Evolutionary conservation across 2,888 invertebrate species (phyloP).

Genomic region (Onthophagus sagittarius): DNA sequence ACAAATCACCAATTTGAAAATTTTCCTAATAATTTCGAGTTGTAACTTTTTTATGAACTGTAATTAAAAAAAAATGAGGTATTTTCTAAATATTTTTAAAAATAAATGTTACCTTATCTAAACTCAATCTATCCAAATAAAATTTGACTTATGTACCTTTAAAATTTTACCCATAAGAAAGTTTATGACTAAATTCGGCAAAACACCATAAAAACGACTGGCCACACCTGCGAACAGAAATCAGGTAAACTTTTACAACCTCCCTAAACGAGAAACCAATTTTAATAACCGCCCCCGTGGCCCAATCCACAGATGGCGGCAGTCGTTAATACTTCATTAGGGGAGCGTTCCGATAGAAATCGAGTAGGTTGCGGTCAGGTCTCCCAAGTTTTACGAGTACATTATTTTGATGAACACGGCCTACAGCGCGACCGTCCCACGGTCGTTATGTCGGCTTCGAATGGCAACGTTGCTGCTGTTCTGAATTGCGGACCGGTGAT

Average conservation of each 20-base stretch:
- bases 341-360: not conserved
- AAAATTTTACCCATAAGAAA: not conserved
- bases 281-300: not conserved
- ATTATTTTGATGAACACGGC: not conserved
- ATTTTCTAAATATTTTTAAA: too few relatives aligned
- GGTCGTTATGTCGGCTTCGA: not conserved
- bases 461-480: not conserved
- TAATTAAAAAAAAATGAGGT: too few relatives aligned
- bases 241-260: not conserved
- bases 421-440: not conserved
- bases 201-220: not conserved
- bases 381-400: not conserved
- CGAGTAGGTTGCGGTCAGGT: not conserved
- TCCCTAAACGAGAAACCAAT: not conserved
- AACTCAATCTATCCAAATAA: too few relatives aligned
- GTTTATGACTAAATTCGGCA: not conserved
- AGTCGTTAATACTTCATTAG: not conserved
- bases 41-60: too few relatives aligned
- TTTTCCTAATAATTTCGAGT: not conserved
- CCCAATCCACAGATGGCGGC: not conserved
- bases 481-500: not conserved
- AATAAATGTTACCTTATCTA: too few relatives aligned
- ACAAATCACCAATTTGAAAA: not conserved
- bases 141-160: too few relatives aligned
- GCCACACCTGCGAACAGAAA: not conserved